Evolutionary conservation across 2,888 invertebrate genomes (phyloP).

Genomic region (Calameuta pallipes): DNA sequence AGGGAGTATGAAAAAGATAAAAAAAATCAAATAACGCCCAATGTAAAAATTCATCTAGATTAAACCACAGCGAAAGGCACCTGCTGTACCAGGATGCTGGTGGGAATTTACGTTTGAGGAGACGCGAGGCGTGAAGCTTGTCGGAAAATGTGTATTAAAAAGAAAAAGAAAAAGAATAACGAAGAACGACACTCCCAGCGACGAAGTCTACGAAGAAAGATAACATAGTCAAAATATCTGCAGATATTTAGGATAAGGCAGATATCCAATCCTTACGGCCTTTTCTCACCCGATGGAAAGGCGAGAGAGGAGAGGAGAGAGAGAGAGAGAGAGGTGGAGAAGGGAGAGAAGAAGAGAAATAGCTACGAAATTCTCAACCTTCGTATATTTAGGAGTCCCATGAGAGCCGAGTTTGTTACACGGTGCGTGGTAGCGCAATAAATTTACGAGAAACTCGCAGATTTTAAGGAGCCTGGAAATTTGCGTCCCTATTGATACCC

Average conservation of each 20-base stretch:
- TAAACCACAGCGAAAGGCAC: neutral
- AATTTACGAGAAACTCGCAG: constrained; percentile 19
- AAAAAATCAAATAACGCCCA: neutral
- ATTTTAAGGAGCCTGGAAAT: neutral
- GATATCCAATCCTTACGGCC: neutral
- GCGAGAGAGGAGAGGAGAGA: neutral
- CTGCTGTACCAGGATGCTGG: neutral
- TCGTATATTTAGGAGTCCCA: constrained; percentile 13
- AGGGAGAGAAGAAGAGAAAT: neutral
- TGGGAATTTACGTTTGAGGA: neutral
- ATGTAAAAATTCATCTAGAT: neutral
- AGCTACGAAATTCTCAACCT: neutral
- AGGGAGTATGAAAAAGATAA: neutral
- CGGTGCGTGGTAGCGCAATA: constrained; percentile 32
- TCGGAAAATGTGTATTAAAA: neutral
- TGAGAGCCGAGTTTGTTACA: constrained; percentile 27
- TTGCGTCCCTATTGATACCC: neutral
- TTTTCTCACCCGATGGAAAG: neutral
- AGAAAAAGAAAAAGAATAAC: neutral
- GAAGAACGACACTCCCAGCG: neutral
- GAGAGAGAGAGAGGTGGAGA: too few species aligned
- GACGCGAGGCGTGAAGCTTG: neutral
- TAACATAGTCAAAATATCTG: neutral
- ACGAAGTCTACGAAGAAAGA: neutral
- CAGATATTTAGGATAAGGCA: neutral